Base-by-base conservation (phyloP, 2,888 invertebrate species). In the Monoplex corrugatus region DNA sequence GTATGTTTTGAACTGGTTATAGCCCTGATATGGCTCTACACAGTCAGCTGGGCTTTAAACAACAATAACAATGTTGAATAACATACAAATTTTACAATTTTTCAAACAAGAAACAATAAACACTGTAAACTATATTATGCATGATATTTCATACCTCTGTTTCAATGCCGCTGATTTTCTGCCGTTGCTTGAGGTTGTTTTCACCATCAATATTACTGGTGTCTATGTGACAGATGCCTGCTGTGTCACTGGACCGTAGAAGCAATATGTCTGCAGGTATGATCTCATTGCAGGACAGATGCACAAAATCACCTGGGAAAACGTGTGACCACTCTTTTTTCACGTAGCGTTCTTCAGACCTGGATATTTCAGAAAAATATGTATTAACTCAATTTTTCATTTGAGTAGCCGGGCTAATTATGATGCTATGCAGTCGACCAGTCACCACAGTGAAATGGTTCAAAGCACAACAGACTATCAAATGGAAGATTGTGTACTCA, bases 141-240 rank as follows among this genome's bases (percentile, higher is more conserved):
- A 50, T 19, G 28, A 28, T 57, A 57, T 10, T 28, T 43, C 88
- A 50, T 95, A 98, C 98, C 97, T 97, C 97, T 92, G 98, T 97
- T 90, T 97, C 96, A 95, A 98, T 97, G 28, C 98, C 98, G 68
- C 97, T 96, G n/a, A 97, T 97, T 84, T 98, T 98, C 95, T 98
- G 97, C 92, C 99, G 97, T 95, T 98, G 98, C 96, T 99, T 99
- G 91, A 99, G 97, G 96, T 99, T 99, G 82, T 93, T 98, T 98
- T 99, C 99, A 19, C 99, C 99, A 95, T 99, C 99, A 95, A 99
- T 97, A 96, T 99, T 99, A 95, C 98, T 98, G 0, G 99, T 99
- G 96, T 99, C 99, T 92, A 99, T 97, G 96, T 98, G 99, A 95
- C 98, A 99, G 90, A 98, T 97, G 82, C 99, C 99, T 95, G 98